A percentile compares a stretch with the other conserved stretches of the same genome.
These are phyloP conservation scores for Halesus radiatus DNA, from an alignment of 1,140 invertebrate species.

Conservation along the genomic window DNA sequence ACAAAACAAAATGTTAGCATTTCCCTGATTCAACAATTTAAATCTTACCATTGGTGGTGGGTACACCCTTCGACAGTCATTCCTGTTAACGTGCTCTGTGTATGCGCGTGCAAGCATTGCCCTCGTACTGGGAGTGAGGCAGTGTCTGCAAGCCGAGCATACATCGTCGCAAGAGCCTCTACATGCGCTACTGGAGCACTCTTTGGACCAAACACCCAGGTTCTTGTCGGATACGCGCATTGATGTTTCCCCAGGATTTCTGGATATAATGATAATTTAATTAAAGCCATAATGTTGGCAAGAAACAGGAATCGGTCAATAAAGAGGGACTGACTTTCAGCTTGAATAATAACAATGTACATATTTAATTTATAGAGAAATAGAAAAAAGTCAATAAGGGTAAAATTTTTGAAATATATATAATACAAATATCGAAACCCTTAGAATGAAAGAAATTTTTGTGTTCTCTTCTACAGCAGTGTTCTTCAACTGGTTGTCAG, in stretches of 20 bases:
- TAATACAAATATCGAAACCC: no score
- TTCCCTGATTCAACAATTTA: background rate
- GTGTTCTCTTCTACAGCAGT: no score
- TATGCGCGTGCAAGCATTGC: constrained; percentile 78
- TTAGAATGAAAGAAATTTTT: no score
- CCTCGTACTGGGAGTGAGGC: constrained; percentile 76
- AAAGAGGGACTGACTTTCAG: no score
- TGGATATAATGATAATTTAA: constrained; percentile 54
- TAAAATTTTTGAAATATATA: no score
- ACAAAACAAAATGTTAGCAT: no score
- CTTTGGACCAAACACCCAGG: constrained; percentile 80
- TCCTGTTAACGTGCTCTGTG: constrained; percentile 83
- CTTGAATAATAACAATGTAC: no score
- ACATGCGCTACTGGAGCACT: constrained; percentile 75
- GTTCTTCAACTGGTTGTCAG: no score
- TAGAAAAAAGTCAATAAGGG: no score
- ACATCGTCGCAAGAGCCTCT: constrained; percentile 76
- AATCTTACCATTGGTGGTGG: constrained; percentile 85
- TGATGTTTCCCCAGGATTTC: constrained; percentile 65
- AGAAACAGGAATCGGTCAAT: no score
- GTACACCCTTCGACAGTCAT: constrained; percentile 84
- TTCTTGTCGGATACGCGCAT: constrained; percentile 86
- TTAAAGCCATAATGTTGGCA: background rate
- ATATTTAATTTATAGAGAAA: no score
- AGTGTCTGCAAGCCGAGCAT: constrained; percentile 86